Base-by-base conservation (phyloP, 1,140 invertebrate genomes). In the Oryctes rhinoceros region DNA sequence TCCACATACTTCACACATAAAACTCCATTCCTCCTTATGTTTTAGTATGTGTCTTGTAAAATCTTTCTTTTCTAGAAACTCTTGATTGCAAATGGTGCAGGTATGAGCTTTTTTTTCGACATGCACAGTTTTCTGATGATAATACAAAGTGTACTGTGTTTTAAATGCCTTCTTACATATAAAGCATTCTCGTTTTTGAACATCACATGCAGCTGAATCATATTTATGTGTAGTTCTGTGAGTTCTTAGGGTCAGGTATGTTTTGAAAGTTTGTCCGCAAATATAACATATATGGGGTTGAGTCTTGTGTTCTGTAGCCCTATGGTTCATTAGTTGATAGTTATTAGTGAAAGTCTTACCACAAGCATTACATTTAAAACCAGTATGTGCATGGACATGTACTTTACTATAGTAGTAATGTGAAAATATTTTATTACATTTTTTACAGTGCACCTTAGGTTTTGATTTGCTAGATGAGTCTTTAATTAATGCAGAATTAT, bases 21-120 rank as follows among this genome's bases (percentile, higher is more conserved):
- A 91, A 0, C 89, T 89, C 59, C 87, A 84, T 53, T 90, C 89
- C 0, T 90, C 90, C 5, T 59, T 59, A 15, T 59, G 53, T n/a
- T 18, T 15, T 59, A 59, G 15, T 5, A 59, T 59, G n/a, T 59
- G 53, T 4, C 15, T n/a, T 59, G 15, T 59, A 5, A 59, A 18
- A 1, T 15, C 4, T 1, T 18, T 59, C n/a, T 59, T 18, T 59
- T 10, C 53, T 59, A 15, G 5, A 15, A 59, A 59, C n/a, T 15
- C 53, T 59, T 59, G 15, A 5, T 59, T 18, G 15, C 53, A 59
- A 39, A 39, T 39, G 39, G 39, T 39, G 39, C 39, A 39, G 39
- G 39, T 7, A 39, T 39, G 39, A 4, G 39, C 7, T 7, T 39
- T 39, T 7, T 39, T 39, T 39, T 39, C 39, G 7, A 39, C 39